Evolutionary conservation across 2,113 vertebrate species (phyloP), one percentile per base, ranked within the genome.

Genomic region (Centropus bengalensis): DNA sequence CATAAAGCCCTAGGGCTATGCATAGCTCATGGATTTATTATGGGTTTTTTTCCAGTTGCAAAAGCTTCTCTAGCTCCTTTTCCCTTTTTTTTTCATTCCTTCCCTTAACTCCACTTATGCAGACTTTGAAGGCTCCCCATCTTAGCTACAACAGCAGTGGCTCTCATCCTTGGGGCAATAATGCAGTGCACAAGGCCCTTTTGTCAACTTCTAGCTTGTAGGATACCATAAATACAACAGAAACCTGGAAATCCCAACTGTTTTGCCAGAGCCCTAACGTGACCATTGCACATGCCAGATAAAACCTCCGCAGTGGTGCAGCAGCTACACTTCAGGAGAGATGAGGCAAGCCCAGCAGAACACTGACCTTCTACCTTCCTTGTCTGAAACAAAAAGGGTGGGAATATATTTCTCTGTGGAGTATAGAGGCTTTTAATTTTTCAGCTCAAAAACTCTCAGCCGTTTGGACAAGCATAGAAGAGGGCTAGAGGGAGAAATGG

Each of bases 11-110:
- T 81, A 91, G 92, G 96, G 97, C 97, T 96, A 77, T 79, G 93
- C 87, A 96, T 76, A 97, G 96, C 96, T 97, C 96, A 97, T 97
- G 93, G 97, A 98, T 98, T 98, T 98, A 98, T 98, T 97, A 96
- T 98, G 97, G 36, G 33, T 97, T 97, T 98, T 93, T 86, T 97
- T 96, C 97, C 96, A 97, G 82, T 89, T 96, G 93, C 94, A 97
- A 97, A 95, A 97, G 94, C 91, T 88, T 96, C 92, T 96, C 94
- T 84, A 91, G 79, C 91, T 95, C 96, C 8, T 18, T 91, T 95
- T 91, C 85, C 54, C 45, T 91, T 91, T 93, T 75, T 87, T 86
- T 86, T 47, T 6, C 32, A 62, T 91, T 89, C 85, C 49, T 89
- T 96, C 83, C 52, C 93, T 94, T 94, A 96, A 94, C 91, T 96